A percentile compares a stretch with the other conserved stretches of the same genome.
These are phyloP conservation scores for Podarcis cretensis DNA, from an alignment of 2,113 vertebrate genomes.

Conservation along the genomic window DNA sequence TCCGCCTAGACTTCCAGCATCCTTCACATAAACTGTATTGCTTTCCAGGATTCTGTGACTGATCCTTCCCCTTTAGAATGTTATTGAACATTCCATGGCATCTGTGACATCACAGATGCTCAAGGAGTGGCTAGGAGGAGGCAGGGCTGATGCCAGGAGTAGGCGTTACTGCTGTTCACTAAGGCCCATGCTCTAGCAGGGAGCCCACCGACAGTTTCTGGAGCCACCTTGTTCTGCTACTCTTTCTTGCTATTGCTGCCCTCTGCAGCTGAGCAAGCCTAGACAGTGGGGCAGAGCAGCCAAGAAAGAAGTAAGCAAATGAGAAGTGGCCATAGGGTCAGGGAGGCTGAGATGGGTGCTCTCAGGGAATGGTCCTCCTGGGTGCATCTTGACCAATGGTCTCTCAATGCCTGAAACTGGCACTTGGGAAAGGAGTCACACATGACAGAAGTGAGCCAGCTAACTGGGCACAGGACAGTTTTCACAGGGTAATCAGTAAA, in stretches of 20 bases:
- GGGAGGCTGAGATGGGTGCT: neutral
- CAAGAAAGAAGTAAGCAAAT: neutral
- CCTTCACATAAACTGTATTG: neutral
- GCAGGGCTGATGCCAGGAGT: too few species aligned
- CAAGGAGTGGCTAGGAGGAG: neutral
- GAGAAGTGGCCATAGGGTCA: neutral
- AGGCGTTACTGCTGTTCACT: too few species aligned
- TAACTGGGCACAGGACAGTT: neutral
- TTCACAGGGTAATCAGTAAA: neutral
- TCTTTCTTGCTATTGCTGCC: neutral
- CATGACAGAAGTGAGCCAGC: neutral
- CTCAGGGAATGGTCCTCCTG: neutral
- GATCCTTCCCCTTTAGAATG: neutral
- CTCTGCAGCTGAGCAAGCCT: neutral
- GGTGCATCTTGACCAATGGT: neutral
- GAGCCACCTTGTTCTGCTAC: neutral
- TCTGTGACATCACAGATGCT: neutral
- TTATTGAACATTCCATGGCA: neutral
- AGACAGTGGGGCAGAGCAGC: neutral
- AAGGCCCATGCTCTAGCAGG: neutral
- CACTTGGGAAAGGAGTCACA: neutral
- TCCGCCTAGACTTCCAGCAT: neutral
- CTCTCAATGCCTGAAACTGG: neutral
- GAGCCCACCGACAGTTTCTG: neutral
- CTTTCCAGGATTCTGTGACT: neutral